phyloP scores from a whole-genome alignment of 2,113 vertebrate genomes.

The Scytalopus superciliaris region DNA sequence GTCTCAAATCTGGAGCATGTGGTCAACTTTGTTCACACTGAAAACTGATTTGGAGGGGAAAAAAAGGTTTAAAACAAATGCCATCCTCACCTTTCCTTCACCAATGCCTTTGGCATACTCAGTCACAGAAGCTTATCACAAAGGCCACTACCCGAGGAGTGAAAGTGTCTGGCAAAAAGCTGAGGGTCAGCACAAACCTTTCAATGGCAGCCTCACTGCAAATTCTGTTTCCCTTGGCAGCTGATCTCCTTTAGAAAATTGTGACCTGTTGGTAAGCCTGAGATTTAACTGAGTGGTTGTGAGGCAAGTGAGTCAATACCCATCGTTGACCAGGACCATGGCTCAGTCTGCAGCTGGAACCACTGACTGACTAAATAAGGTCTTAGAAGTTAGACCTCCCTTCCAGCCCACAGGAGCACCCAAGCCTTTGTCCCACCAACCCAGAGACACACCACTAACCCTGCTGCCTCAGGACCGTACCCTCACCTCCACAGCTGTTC shows the following conservation, averaged over 20 bases:
- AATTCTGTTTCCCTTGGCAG: neutral
- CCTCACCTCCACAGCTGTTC: fast-evolving
- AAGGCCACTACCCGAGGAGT: neutral
- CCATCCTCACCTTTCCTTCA: neutral
- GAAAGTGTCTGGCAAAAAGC: neutral
- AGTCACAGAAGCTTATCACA: fast-evolving
- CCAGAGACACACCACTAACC: neutral
- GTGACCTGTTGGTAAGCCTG: neutral
- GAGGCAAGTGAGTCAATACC: neutral
- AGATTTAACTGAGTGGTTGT: no score
- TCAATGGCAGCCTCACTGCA: neutral
- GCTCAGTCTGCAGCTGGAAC: neutral
- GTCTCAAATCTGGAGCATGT: neutral
- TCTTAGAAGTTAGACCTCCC: no score
- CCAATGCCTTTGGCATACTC: neutral
- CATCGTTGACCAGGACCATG: fast-evolving
- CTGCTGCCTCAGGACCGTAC: neutral
- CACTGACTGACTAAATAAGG: neutral
- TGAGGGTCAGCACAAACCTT: neutral
- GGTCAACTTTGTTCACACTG: neutral
- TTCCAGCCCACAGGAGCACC: neutral
- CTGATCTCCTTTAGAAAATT: fast-evolving
- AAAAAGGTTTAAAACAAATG: neutral
- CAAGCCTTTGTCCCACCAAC: neutral
- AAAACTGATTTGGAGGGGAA: neutral